These are phyloP conservation scores for Morpho helenor DNA, from an alignment of 2,888 invertebrate genomes.

Conservation along the genomic window DNA sequence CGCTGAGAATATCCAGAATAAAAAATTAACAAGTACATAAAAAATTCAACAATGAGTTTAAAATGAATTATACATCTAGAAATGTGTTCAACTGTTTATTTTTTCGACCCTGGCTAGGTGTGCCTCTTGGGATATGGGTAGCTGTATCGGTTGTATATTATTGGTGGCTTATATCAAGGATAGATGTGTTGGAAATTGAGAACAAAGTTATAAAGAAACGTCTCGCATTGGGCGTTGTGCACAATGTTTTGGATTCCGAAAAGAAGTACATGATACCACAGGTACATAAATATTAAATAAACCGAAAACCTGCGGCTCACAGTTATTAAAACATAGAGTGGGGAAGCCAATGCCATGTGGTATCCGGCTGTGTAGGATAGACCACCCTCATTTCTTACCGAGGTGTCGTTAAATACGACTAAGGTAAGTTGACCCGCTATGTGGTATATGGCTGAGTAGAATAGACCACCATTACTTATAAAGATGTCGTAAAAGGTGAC, in stretches of 20 bases:
- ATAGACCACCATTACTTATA: too few species aligned
- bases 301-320: too few species aligned
- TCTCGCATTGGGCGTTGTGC: constrained; percentile 38
- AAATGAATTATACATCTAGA: constrained; percentile 48
- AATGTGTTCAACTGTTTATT: constrained; percentile 60
- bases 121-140: constrained; percentile 63
- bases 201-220: constrained; percentile 80
- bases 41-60: constrained; percentile 19
- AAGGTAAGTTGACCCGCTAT: too few species aligned
- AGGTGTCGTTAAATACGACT: too few species aligned
- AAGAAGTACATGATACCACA: constrained; percentile 53
- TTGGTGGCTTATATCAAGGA: constrained; percentile 76
- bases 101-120: constrained; percentile 66
- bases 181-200: constrained; percentile 80
- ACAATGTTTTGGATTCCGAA: constrained; percentile 40
- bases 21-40: background rate
- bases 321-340: too few species aligned
- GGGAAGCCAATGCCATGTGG: too few species aligned
- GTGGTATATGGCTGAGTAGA: too few species aligned
- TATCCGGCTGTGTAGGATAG: too few species aligned
- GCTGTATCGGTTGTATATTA: constrained; percentile 61
- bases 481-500: too few species aligned
- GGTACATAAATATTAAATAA: constrained; percentile 32
- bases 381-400: too few species aligned
- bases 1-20: background rate